A percentile compares a stretch with the other conserved stretches of the same genome.
These are phyloP conservation scores for Calliphora vomitoria DNA, from an alignment of 2,888 invertebrate species.

Conservation along the genomic window DNA sequence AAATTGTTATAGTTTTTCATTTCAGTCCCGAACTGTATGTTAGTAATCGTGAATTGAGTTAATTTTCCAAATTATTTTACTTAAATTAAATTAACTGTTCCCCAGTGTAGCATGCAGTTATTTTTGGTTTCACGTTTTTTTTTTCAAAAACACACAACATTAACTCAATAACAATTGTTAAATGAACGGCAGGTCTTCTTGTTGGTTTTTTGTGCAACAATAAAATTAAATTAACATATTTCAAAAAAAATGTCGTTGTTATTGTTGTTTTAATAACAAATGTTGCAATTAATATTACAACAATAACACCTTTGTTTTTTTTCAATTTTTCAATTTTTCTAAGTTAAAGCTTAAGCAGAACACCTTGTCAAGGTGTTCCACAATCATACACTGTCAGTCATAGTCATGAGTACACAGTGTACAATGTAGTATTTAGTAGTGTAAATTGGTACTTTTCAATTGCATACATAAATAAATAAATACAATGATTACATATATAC, in stretches of 20 bases:
- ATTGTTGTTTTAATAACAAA: slow-evolving; percentile 54
- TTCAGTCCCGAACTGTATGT: too few species aligned
- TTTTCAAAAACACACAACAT: neutral
- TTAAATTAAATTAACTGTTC: too few species aligned
- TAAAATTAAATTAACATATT: slow-evolving; percentile 44
- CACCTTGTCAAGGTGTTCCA: slow-evolving; percentile 66
- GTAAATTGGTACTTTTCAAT: too few species aligned
- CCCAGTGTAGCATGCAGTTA: too few species aligned
- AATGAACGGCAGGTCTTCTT: slow-evolving; percentile 5
- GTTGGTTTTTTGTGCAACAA: neutral
- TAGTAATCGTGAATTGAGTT: too few species aligned
- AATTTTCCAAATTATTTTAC: too few species aligned
- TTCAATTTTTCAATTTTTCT: neutral
- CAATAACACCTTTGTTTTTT: slow-evolving; percentile 57
- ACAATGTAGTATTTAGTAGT: neutral
- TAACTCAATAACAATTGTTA: neutral
- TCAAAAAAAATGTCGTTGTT: slow-evolving; percentile 43
- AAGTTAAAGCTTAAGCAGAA: slow-evolving; percentile 55
- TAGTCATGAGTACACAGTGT: neutral
- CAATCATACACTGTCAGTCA: slow-evolving; percentile 26
- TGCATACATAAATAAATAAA: neutral
- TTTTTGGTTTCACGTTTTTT: slow-evolving; percentile 2
- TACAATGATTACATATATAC: too few species aligned
- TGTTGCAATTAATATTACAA: slow-evolving; percentile 65
- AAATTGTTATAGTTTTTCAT: too few species aligned